Evolutionary conservation across 2,113 vertebrate genomes (phyloP).

Genomic region (Benthochromis sp.): DNA sequence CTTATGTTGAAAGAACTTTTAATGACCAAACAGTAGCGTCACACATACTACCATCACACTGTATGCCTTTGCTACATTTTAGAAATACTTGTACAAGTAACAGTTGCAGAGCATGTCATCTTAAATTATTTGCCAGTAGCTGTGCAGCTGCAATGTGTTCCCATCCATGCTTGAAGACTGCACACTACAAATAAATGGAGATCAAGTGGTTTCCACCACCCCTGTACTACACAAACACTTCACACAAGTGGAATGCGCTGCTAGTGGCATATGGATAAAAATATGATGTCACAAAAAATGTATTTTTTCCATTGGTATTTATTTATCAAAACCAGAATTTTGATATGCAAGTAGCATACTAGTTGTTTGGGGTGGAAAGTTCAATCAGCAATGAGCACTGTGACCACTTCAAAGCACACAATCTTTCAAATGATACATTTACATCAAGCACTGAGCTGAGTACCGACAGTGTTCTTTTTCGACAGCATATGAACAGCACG

Average conservation of each 20-base stretch:
- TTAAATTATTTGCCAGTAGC: conserved; percentile 21
- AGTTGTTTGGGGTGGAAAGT: not conserved
- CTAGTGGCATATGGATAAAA: not conserved
- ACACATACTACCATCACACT: not conserved
- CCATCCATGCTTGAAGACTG: conserved; percentile 9
- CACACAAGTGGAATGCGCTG: not conserved
- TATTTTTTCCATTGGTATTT: not conserved
- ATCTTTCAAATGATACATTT: not conserved
- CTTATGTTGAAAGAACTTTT: conserved; percentile 24
- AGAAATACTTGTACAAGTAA: conserved; percentile 17
- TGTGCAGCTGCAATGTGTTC: conserved; percentile 18
- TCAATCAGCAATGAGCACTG: not conserved
- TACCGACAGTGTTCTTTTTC: not conserved
- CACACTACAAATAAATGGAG: conserved; percentile 10
- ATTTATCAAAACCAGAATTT: not conserved
- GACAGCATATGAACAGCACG: not conserved
- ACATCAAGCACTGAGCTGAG: not conserved
- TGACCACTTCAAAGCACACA: not conserved
- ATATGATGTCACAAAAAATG: not conserved
- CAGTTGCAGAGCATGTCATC: conserved; percentile 19
- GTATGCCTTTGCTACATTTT: conserved; percentile 6
- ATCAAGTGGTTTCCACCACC: not conserved
- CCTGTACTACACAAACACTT: conserved; percentile 4
- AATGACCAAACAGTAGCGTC: conserved; percentile 5
- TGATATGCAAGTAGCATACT: not conserved